Conservation (phyloP, 2,797 vertebrate genomes). For the Periophthalmus magnuspinnatus region DNA sequence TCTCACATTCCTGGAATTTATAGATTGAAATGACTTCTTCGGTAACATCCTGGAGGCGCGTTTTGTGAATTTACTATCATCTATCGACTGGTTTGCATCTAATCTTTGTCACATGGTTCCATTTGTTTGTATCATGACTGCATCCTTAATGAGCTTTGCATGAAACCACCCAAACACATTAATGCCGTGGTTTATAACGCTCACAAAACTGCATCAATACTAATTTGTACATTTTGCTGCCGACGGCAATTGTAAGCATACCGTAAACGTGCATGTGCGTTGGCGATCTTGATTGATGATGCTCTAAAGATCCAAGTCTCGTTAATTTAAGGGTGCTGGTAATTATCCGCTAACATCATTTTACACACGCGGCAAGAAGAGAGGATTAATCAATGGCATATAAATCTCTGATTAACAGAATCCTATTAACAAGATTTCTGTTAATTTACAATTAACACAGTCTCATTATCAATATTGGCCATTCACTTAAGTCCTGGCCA, state of each 20-base stretch:
- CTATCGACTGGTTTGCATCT: conserved; percentile 45
- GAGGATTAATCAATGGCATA: conserved; percentile 68
- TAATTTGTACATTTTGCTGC: conserved; percentile 48
- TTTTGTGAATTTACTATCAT: conserved; percentile 47
- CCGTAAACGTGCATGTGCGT: conserved; percentile 56
- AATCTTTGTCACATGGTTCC: conserved; percentile 32
- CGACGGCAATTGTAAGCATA: conserved; percentile 32
- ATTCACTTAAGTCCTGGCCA: conserved; percentile 55
- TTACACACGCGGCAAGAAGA: conserved; percentile 56
- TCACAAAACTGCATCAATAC: conserved; percentile 40
- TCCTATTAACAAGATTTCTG: conserved; percentile 72
- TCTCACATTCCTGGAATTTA: conserved; percentile 28
- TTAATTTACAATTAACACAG: conserved; percentile 77
- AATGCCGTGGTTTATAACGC: conserved; percentile 16
- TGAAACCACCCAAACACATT: conserved; percentile 30
- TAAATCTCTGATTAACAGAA: conserved; percentile 75
- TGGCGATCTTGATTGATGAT: conserved; percentile 68
- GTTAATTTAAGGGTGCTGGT: conserved; percentile 57
- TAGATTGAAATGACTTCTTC: conserved; percentile 50
- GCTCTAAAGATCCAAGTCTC: conserved; percentile 49
- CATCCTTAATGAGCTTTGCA: conserved; percentile 18
- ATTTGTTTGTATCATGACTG: conserved; percentile 15
- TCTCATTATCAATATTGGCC: conserved; percentile 65
- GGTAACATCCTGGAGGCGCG: conserved; percentile 40
- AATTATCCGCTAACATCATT: conserved; percentile 66